Evolutionary conservation across 2,888 invertebrate species (phyloP), one percentile per base, ranked within the genome.

Genomic region (Trichopoda pennipes): DNA sequence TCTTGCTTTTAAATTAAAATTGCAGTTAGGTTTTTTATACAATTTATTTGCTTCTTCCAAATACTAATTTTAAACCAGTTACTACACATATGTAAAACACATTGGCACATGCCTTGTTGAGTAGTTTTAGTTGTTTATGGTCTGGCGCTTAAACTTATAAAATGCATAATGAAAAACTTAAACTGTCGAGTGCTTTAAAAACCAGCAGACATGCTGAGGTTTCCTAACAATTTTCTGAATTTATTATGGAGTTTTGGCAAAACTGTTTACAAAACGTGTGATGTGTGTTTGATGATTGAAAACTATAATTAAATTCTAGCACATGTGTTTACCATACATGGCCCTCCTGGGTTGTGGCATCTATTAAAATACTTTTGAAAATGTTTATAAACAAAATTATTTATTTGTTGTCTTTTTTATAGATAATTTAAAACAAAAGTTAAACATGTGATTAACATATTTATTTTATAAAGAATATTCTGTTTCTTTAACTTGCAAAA

Each of bases 281-380:
- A 19, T 12, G 17, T 12, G 49, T 3, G 16, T 21, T 42, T n/a
- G 12, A 9, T n/a, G 17, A n/a, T 7, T 47, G 42, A 32, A 63
- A 49, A 53, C 14, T 70, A 44, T 63, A 73, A 63, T 47, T 44
- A 47, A 56, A 74, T 23, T 63, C 47, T 61, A 17, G 44, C 42
- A 69, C 80, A 80, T 69, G 32, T 80, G 80, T 49, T 49, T 32
- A 17, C 69, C 80, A 80, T 42, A 64, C 61, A 58, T 44, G n/a
- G 19, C 3, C 28, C 23, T 19, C 19, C 14, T 17, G 64, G 58
- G 21, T 53, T 19, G 35, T 38, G 17, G 17, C 9, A 58, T 14
- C 17, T 38, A 4, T 58, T 19, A 16, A 44, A 44, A n/a, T 19
- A 35, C 4, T 61, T 19, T 61, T 23, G 3, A 8, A 17, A 49